These are phyloP conservation scores for Poecilus cupreus DNA, from an alignment of 2,888 invertebrate genomes.

Conservation along the genomic window DNA sequence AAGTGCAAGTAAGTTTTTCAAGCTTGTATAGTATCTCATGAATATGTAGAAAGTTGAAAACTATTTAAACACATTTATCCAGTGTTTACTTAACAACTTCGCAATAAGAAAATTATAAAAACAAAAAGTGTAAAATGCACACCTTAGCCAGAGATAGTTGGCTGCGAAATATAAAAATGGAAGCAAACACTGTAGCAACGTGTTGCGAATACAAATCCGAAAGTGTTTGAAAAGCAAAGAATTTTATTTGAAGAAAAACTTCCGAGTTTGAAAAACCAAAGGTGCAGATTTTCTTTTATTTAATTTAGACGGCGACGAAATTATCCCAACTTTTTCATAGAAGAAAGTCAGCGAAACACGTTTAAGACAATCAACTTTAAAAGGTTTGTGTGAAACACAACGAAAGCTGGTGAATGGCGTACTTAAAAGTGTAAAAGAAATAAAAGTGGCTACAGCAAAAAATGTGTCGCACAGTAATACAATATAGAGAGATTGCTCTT, in stretches of 20 bases:
- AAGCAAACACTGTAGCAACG: not conserved
- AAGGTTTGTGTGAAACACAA: slow-evolving; percentile 15
- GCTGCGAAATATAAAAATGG: not conserved
- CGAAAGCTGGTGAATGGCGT: not conserved
- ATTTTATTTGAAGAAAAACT: slow-evolving; percentile 8
- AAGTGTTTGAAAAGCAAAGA: not conserved
- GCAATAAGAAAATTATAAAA: not conserved
- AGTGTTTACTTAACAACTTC: not conserved
- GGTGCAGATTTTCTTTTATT: slow-evolving; percentile 35
- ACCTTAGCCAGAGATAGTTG: not conserved
- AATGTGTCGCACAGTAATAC: not conserved
- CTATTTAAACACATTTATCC: slow-evolving; percentile 13
- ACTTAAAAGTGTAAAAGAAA: slow-evolving; percentile 14
- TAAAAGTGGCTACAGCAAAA: slow-evolving; percentile 10
- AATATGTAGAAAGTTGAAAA: slow-evolving; percentile 1
- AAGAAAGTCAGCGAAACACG: not conserved
- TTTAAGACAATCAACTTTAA: slow-evolving; percentile 41
- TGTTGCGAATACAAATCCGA: slow-evolving; percentile 17
- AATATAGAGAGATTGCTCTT: too few relatives aligned
- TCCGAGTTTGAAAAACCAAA: slow-evolving; percentile 6
- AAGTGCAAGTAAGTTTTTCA: not conserved
- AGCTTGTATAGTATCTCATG: not conserved
- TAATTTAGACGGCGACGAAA: not conserved
- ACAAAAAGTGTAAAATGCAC: not conserved
- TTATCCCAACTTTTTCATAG: slow-evolving; percentile 17